These are phyloP conservation scores for Diorhabda sublineata DNA, from an alignment of 1,140 invertebrate genomes.

Conservation along the genomic window DNA sequence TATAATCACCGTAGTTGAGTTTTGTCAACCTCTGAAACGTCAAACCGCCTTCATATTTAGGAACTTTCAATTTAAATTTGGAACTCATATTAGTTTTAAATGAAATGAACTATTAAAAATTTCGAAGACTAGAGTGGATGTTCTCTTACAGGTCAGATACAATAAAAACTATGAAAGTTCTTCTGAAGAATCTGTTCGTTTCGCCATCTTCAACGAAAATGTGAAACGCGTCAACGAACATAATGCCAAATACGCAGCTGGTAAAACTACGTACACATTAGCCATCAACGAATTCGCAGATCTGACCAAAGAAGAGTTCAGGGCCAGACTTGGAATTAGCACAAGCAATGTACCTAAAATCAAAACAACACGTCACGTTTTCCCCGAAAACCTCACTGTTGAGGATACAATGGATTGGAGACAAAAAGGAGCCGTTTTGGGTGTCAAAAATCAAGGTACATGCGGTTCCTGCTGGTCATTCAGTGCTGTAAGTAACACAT, in stretches of 20 bases:
- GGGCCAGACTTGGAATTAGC: neutral
- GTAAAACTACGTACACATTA: neutral
- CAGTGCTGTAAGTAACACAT: neutral
- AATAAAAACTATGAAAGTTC: neutral
- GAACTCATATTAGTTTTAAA: no score
- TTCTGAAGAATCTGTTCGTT: neutral
- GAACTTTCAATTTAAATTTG: no score
- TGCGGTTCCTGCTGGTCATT: no score
- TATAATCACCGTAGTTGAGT: no score
- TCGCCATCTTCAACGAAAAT: neutral
- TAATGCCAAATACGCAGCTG: constrained; percentile 8
- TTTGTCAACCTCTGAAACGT: no score
- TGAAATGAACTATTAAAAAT: no score
- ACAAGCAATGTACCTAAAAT: neutral
- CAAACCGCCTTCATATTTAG: no score
- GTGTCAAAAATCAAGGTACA: no score
- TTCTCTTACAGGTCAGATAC: neutral
- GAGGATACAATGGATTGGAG: neutral
- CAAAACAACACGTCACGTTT: neutral
- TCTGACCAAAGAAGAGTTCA: constrained; percentile 9
- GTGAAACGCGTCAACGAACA: neutral
- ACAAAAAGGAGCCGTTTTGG: no score
- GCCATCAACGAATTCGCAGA: constrained; percentile 10
- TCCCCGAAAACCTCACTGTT: neutral
- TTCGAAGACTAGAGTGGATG: no score